Evolutionary conservation across 2,888 invertebrate species (phyloP), one percentile per base, ranked within the genome.

Genomic region (Xestia c-nigrum): DNA sequence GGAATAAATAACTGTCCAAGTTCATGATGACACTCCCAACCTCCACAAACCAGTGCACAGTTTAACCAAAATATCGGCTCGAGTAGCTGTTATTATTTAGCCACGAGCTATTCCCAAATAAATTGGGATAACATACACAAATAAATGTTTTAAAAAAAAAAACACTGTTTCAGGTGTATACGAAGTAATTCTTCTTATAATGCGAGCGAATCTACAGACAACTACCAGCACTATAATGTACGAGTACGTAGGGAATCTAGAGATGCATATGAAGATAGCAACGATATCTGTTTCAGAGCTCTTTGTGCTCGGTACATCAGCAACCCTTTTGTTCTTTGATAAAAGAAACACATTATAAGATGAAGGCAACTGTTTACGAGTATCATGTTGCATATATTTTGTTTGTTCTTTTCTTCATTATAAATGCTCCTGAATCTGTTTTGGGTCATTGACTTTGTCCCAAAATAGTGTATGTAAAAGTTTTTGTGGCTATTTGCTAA

Each of bases 301-400:
- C 79, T 83, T 78, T 76, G 77, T 86, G 69, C 71, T 83, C 40
- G 7, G 43, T 43, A 69, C 52, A 57, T 21, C 40, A 77, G 16
- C 57, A 74, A 76, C 55, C 47, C 72, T 69, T 79, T 84, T 86
- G 84, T 83, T 86, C 72, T 84, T 61, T 19, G 47, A 74, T 78
- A 85, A 80, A 73, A 84, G 52, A 78, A 65, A 67, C 50, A 52
- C 38, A 72, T 64, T 46, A 66, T 52, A 46, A 40, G 50, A 50
- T 57, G 43, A 12, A 38, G 52, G 57, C 21, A 21, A n/a, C n/a
- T 14, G 57, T 57, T 64, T 61, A 6, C 52, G 43, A 40, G 21
- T 72, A 73, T 84, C 55, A 31, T 31, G 10, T 79, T 66, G 59
- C 61, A 66, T 52, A 64, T 64, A 31, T 69, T 55, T 84, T 75